phyloP scores from a whole-genome alignment of 2,113 vertebrate species.

The Ptilonorhynchus violaceus region DNA sequence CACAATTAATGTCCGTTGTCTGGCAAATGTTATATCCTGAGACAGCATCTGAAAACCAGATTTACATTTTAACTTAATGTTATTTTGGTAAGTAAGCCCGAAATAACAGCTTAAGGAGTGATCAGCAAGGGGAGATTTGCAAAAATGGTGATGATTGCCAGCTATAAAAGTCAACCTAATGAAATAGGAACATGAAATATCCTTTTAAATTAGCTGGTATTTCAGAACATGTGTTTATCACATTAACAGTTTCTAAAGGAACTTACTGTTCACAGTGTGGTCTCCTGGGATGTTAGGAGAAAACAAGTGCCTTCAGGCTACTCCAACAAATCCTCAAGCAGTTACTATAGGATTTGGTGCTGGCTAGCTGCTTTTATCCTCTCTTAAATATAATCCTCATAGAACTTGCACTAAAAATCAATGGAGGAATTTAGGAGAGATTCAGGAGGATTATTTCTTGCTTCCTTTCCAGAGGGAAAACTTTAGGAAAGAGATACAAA shows the following conservation, averaged over 20 bases:
- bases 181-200: not conserved
- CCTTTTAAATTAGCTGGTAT: not conserved
- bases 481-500: not conserved
- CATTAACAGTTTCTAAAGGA: not conserved
- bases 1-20: not conserved
- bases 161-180: not conserved
- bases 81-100: not conserved
- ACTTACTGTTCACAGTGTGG: not conserved
- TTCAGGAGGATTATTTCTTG: not conserved
- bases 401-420: not conserved
- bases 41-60: not conserved
- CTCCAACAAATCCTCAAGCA: not conserved
- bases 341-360: not conserved
- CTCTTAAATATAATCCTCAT: not conserved
- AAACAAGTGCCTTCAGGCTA: not conserved
- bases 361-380: not conserved
- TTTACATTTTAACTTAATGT: not conserved
- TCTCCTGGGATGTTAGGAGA: not conserved
- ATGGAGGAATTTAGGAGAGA: not conserved
- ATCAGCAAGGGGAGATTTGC: not conserved
- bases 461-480: not conserved
- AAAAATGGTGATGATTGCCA: not conserved
- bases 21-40: fast-evolving
- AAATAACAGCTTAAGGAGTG: not conserved
- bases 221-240: not conserved